phyloP scores from a whole-genome alignment of 2,113 vertebrate species.

The Emydocephalus ijimae region DNA sequence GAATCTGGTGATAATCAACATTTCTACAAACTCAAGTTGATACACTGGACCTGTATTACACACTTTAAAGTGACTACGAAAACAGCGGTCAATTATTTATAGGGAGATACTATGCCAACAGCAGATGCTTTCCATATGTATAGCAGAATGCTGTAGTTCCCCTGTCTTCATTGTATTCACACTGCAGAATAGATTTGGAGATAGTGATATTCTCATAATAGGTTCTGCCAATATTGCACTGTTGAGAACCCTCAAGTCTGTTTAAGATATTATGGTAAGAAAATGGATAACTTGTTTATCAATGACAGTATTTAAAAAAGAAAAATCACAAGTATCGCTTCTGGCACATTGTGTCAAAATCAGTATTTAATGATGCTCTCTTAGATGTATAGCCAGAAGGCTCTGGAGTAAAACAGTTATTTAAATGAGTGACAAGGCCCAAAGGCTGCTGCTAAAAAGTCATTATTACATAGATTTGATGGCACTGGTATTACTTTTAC shows the following conservation, averaged over 20 bases:
- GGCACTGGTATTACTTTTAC: neutral
- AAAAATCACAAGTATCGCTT: neutral
- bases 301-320: neutral
- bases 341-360: neutral
- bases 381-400: neutral
- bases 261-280: neutral
- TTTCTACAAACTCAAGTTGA: conserved; percentile 51
- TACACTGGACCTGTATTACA: conserved; percentile 46
- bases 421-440: neutral
- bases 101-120: conserved; percentile 31
- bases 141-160: conserved; percentile 31
- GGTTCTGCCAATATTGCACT: conserved; percentile 38
- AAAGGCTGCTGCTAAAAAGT: neutral
- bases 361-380: neutral
- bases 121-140: conserved; percentile 64
- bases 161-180: conserved; percentile 58
- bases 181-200: conserved; percentile 49
- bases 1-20: conserved; percentile 51
- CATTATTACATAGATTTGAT: neutral
- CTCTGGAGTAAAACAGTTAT: neutral
- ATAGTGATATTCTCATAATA: conserved; percentile 44
- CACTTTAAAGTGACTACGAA: conserved; percentile 49
- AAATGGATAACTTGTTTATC: neutral
- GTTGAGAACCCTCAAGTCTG: neutral
- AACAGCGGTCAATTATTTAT: conserved; percentile 46